Evolutionary conservation across 1,140 invertebrate species (phyloP), one percentile per base, ranked within the genome.

Genomic region (Brachionus sp.): DNA sequence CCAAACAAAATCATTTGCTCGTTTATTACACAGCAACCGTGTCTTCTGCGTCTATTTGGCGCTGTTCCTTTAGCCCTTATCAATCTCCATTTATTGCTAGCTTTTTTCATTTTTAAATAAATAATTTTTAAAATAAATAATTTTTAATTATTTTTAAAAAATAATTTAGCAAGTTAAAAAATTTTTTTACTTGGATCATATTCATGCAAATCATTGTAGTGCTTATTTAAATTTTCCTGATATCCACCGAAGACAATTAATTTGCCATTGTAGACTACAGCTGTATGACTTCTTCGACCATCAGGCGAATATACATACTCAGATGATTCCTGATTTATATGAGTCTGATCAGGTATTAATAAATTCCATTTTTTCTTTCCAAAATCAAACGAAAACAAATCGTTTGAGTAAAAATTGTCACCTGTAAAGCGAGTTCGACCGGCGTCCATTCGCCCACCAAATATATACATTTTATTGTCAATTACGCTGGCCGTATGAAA

Each of bases 231-330:
- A 16, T 92, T 88, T 5, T 93, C 93, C 89, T 95, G 94, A 86
- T 93, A 95, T 9, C 95, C 95, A 44, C 95, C 95, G 90, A 96
- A 95, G 64, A 96, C 92, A 86, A 94, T 95, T 87, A 96, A 91
- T 84, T 92, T 89, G 25, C 91, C 92, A 84, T 92, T 91, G 86
- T 94, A 91, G 1, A 93, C 89, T 92, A 95, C 93, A 93, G 94
- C 93, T 85, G 94, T 95, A 90, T 96, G 95, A 87, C 94, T 95
- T 39, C 95, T 90, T 84, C 95, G 89, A 62, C 94, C 94, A 82
- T 91, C 88, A 5, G 94, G 90, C 13, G 92, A 92, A n/a, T 37
- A 62, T 3, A 4, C n/a, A 62, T 10, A 29, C 19, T 62, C 33
- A 12, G 86, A 88, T 6, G 91, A 90, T 7, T 88, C 86, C 46